phyloP scores from a whole-genome alignment of 2,888 invertebrate species.

The Microchrysa polita region DNA sequence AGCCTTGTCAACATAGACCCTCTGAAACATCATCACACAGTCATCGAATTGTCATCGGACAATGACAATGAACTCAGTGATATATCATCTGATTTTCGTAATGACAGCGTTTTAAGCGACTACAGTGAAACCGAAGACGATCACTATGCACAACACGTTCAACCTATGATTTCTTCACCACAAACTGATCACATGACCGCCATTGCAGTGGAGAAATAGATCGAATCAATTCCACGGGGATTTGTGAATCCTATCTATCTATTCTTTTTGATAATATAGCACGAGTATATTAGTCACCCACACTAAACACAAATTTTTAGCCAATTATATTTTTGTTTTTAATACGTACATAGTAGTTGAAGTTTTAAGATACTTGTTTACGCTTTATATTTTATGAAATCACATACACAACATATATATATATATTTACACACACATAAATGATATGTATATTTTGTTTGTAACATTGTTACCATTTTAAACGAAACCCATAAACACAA shows the following conservation, averaged over 20 bases:
- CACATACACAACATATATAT: too few species aligned
- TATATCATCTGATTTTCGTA: slow-evolving; percentile 13
- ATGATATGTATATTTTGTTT: slow-evolving; percentile 1
- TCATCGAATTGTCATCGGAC: neutral
- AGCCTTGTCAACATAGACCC: neutral
- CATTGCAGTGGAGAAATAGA: slow-evolving; percentile 8
- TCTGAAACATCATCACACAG: too few species aligned
- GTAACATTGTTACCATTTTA: slow-evolving; percentile 27
- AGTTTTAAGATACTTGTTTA: neutral
- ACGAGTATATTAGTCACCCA: neutral
- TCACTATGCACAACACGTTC: slow-evolving; percentile 30
- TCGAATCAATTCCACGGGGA: neutral
- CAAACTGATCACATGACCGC: slow-evolving; percentile 20
- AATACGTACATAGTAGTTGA: neutral
- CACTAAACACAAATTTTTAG: slow-evolving; percentile 14
- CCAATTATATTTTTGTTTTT: neutral
- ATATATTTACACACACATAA: too few species aligned
- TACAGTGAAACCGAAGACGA: slow-evolving; percentile 43
- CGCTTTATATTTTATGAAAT: slow-evolving; percentile 13
- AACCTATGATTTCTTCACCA: neutral
- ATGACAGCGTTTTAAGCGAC: slow-evolving; percentile 34
- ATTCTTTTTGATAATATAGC: neutral
- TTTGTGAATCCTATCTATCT: neutral
- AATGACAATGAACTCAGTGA: slow-evolving; percentile 20
- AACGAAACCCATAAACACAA: neutral